A percentile compares a stretch with the other conserved stretches of the same genome.
Evolutionary conservation across 2,888 invertebrate genomes (phyloP).

Genomic region (Empis stercorea): DNA sequence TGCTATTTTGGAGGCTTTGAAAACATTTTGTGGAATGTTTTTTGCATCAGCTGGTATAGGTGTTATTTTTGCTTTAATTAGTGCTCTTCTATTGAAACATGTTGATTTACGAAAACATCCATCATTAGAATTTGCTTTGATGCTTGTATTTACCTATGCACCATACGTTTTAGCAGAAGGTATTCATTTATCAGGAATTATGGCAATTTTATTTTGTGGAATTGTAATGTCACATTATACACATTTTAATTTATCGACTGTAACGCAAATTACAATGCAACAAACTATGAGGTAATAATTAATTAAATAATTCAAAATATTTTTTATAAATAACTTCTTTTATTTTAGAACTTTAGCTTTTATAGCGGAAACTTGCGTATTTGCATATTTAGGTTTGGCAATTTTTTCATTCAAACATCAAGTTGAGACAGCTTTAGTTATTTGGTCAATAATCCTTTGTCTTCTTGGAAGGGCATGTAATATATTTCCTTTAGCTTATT

Average conservation of each 20-base stretch:
- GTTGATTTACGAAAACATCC: slow-evolving; percentile 94
- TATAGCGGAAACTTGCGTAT: slow-evolving; percentile 96
- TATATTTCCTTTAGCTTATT: slow-evolving; percentile 86
- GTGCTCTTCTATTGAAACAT: slow-evolving; percentile 85
- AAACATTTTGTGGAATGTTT: slow-evolving; percentile 91
- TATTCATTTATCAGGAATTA: slow-evolving; percentile 89
- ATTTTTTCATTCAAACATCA: slow-evolving; percentile 84
- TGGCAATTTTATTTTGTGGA: slow-evolving; percentile 98
- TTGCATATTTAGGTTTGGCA: slow-evolving; percentile 74
- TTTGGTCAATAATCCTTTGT: slow-evolving; percentile 89
- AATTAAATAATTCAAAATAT: no score
- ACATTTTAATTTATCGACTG: slow-evolving; percentile 93
- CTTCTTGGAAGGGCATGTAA: slow-evolving; percentile 90
- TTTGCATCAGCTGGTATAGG: slow-evolving; percentile 97
- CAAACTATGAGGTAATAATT: slow-evolving; percentile 63
- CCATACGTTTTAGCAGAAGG: slow-evolving; percentile 98
- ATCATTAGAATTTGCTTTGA: slow-evolving; percentile 95
- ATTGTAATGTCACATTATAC: slow-evolving; percentile 99
- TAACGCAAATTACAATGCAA: slow-evolving; percentile 98
- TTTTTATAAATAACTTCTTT: no score
- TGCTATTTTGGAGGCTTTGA: slow-evolving; percentile 76
- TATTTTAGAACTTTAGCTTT: slow-evolving; percentile 72
- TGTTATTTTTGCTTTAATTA: slow-evolving; percentile 83
- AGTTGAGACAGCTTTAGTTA: slow-evolving; percentile 79
- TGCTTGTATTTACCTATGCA: slow-evolving; percentile 96